phyloP scores from a whole-genome alignment of 2,113 vertebrate genomes.

The Anguilla japonica region DNA sequence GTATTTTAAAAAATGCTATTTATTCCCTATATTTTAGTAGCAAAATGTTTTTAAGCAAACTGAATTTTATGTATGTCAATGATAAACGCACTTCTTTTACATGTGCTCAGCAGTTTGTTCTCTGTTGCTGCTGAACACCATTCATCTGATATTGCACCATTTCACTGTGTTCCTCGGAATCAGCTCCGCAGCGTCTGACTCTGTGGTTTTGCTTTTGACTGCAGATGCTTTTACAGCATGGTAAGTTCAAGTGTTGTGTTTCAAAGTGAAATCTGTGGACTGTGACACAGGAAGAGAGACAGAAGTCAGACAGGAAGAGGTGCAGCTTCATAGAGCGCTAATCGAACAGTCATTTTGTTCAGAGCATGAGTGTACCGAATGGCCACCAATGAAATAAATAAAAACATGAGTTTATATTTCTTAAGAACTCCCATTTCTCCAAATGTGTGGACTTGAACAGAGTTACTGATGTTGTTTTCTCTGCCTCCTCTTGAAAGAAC shows the following conservation, averaged over 20 bases:
- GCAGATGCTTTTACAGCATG: background rate
- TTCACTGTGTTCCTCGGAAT: too few relatives aligned
- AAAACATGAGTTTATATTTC: background rate
- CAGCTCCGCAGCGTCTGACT: background rate
- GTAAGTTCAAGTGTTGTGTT: background rate
- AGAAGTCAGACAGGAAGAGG: slow-evolving; percentile 26
- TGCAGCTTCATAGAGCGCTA: background rate
- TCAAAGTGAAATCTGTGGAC: slow-evolving; percentile 14
- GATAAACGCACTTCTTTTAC: too few relatives aligned
- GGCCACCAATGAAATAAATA: background rate
- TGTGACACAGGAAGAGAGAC: slow-evolving; percentile 23
- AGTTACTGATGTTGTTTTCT: background rate
- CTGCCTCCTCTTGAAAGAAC: background rate
- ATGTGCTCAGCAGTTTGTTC: background rate
- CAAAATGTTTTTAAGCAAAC: background rate
- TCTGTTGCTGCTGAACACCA: background rate
- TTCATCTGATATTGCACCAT: background rate
- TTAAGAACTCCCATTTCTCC: background rate
- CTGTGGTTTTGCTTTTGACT: background rate
- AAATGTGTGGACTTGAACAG: background rate
- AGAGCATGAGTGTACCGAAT: background rate
- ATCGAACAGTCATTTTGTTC: slow-evolving; percentile 1
- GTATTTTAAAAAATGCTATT: background rate
- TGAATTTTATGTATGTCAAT: too few relatives aligned
- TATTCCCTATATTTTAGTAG: background rate